Evolutionary conservation across 1,140 invertebrate species (phyloP).

Genomic region (Kradibia gibbosae): DNA sequence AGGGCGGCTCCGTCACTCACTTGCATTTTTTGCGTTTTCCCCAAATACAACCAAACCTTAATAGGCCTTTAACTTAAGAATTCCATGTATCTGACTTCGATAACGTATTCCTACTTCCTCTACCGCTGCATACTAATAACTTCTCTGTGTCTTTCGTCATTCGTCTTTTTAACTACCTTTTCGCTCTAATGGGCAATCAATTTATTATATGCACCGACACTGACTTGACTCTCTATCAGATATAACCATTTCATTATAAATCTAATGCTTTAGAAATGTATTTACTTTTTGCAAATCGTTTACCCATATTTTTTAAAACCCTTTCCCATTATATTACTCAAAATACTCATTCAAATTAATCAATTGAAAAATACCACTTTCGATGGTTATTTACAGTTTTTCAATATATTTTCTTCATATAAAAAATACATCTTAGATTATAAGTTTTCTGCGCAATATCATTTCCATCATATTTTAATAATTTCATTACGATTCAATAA

Average conservation of each 20-base stretch:
- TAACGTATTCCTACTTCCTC: not conserved
- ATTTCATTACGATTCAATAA: no score
- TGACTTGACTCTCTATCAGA: not conserved
- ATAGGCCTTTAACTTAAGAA: not conserved
- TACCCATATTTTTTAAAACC: not conserved
- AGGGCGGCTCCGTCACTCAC: not conserved
- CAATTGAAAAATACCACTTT: no score
- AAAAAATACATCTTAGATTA: no score
- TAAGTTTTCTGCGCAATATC: no score
- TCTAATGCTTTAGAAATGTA: constrained; percentile 15
- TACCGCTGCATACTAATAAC: not conserved
- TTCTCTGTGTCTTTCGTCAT: not conserved
- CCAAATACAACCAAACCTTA: not conserved
- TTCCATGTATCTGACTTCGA: constrained; percentile 26
- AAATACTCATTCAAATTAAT: not conserved
- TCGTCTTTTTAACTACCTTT: constrained; percentile 14
- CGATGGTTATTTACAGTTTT: no score
- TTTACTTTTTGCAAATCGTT: constrained; percentile 2
- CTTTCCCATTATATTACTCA: constrained; percentile 4
- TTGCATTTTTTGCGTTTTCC: not conserved
- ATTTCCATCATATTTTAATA: no score
- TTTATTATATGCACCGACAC: constrained; percentile 24
- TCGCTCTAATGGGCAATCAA: constrained; percentile 18
- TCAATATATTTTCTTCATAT: no score
- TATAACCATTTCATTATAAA: not conserved